Conservation (phyloP, 2,888 invertebrate species). For the Tinea trinotella region DNA sequence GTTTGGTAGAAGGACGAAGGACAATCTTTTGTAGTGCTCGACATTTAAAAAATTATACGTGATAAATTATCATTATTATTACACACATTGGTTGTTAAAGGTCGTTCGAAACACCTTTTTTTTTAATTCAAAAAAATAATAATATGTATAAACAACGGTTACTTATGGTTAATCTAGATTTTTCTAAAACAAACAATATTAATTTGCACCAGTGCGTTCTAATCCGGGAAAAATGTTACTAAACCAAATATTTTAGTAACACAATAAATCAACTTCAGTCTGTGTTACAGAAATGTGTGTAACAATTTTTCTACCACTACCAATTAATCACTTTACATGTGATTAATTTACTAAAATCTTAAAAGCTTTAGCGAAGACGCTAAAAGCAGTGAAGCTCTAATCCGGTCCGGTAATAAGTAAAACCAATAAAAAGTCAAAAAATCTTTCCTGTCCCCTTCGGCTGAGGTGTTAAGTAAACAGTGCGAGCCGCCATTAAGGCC, state of each 20-base stretch:
- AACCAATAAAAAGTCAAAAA: conserved; percentile 47
- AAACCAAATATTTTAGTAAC: not conserved
- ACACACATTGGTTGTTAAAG: not conserved
- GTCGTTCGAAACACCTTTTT: not conserved
- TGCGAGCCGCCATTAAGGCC: conserved; percentile 59
- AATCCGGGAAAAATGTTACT: no score
- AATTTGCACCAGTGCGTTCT: no score
- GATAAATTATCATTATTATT: not conserved
- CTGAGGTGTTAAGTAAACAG: conserved; percentile 69
- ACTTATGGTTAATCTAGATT: not conserved
- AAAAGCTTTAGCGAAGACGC: conserved; percentile 41
- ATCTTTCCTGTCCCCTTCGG: conserved; percentile 51
- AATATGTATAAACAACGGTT: not conserved
- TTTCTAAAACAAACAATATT: not conserved
- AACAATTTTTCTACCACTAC: not conserved
- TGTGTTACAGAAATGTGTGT: not conserved
- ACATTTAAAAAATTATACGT: conserved; percentile 4
- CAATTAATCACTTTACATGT: not conserved
- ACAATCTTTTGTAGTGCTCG: not conserved
- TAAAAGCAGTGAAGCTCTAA: conserved; percentile 41
- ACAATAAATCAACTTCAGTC: not conserved
- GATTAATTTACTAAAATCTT: conserved; percentile 18
- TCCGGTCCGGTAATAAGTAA: conserved; percentile 25
- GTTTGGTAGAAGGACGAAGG: not conserved
- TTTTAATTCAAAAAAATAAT: not conserved